These are phyloP conservation scores for Nanorana parkeri DNA, from an alignment of 2,113 vertebrate genomes.

Conservation along the genomic window DNA sequence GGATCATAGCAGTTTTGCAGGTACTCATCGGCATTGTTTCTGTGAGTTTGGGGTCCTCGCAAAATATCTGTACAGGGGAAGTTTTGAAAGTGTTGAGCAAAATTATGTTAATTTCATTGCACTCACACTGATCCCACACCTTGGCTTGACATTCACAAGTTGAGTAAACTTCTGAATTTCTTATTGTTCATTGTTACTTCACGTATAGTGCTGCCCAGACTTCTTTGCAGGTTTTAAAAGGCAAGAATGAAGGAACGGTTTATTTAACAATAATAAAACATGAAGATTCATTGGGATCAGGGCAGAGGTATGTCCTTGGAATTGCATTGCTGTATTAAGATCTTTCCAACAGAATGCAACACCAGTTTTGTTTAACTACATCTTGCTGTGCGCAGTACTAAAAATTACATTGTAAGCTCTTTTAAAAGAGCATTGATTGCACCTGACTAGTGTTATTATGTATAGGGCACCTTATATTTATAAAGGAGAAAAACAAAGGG, in stretches of 20 bases:
- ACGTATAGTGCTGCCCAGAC: not conserved
- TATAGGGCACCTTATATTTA: slow-evolving; percentile 44
- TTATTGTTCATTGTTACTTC: too few species aligned
- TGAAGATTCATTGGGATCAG: not conserved
- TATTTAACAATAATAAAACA: slow-evolving; percentile 5
- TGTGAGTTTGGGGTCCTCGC: too few species aligned
- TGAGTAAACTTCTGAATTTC: too few species aligned
- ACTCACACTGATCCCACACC: too few species aligned
- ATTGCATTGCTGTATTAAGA: slow-evolving; percentile 21
- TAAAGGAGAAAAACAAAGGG: slow-evolving; percentile 28
- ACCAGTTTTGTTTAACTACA: slow-evolving; percentile 49
- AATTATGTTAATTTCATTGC: too few species aligned
- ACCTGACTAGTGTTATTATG: slow-evolving; percentile 46
- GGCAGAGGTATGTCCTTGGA: slow-evolving; percentile 28
- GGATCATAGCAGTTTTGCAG: too few species aligned
- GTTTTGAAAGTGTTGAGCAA: too few species aligned
- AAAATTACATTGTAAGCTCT: slow-evolving; percentile 50
- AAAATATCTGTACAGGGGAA: too few species aligned
- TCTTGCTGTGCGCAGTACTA: slow-evolving; percentile 52
- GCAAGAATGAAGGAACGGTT: not conserved
- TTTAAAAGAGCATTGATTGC: slow-evolving; percentile 42
- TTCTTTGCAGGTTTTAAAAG: not conserved
- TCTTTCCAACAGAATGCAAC: slow-evolving; percentile 26
- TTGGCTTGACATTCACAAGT: too few species aligned
- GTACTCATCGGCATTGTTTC: too few species aligned